Percentiles rank a stretch among this genome's conserved stretches.
Conservation (phyloP, 2,888 invertebrate species). For the Busseola fusca region DNA sequence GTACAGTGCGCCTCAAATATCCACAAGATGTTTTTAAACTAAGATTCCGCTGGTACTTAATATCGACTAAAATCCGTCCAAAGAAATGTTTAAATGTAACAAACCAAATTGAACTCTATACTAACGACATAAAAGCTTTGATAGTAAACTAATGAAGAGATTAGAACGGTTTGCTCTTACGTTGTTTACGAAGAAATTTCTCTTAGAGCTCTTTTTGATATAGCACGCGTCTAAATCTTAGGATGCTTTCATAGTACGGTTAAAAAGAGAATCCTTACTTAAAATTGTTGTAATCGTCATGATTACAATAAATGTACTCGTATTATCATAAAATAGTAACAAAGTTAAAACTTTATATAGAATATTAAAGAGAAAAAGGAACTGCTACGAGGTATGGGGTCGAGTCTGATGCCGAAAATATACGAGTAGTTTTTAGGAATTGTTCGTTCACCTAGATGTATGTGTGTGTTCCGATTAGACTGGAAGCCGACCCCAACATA, state of each 20-base stretch:
- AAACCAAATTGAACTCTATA: slow-evolving; percentile 65
- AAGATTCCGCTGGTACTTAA: slow-evolving; percentile 64
- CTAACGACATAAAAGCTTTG: slow-evolving; percentile 60
- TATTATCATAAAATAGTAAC: background rate
- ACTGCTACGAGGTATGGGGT: background rate
- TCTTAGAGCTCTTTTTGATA: slow-evolving; percentile 70
- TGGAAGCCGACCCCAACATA: no score
- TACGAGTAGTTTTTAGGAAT: no score
- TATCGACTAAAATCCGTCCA: slow-evolving; percentile 67
- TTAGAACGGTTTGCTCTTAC: slow-evolving; percentile 71
- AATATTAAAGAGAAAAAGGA: background rate
- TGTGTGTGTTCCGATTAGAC: no score
- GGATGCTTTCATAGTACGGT: slow-evolving; percentile 32
- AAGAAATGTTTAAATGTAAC: slow-evolving; percentile 64
- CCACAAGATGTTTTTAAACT: slow-evolving; percentile 29
- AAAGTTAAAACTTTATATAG: background rate
- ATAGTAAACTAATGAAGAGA: slow-evolving; percentile 73
- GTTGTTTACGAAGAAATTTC: slow-evolving; percentile 73
- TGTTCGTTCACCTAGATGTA: background rate
- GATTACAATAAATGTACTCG: background rate
- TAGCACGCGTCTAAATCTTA: slow-evolving; percentile 72
- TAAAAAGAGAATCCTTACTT: background rate
- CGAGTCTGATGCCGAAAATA: no score
- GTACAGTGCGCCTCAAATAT: background rate
- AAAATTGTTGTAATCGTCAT: background rate